Percentiles rank a stretch among this genome's conserved stretches.
Conservation (phyloP, 2,888 invertebrate genomes). For the Macaria notata region DNA sequence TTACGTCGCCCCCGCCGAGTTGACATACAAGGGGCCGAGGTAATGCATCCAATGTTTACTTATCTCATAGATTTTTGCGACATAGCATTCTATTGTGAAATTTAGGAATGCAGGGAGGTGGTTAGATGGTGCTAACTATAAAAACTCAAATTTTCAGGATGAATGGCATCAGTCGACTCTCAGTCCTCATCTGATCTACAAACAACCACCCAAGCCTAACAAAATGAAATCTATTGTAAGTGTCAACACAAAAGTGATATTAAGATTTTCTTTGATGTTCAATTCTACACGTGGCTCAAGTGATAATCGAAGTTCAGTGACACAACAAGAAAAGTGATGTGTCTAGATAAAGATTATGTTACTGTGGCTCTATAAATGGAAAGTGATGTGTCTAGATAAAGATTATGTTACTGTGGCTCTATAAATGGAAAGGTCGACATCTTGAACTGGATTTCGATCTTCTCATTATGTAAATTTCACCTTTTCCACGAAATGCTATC, state of each 20-base stretch:
- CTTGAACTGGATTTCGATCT: conserved; percentile 26
- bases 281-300: conserved; percentile 19
- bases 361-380: conserved; percentile 17
- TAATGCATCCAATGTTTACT: conserved; percentile 77
- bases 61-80: conserved; percentile 77
- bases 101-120: conserved; percentile 65
- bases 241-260: conserved; percentile 38
- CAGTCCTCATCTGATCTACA: conserved; percentile 52
- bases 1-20: conserved; percentile 64
- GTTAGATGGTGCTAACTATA: conserved; percentile 64
- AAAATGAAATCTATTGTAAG: conserved; percentile 79
- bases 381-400: conserved; percentile 17
- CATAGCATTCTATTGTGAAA: conserved; percentile 70
- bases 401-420: conserved; percentile 19
- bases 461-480: conserved; percentile 34
- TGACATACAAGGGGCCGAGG: conserved; percentile 70
- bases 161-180: conserved; percentile 63
- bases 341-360: conserved; percentile 18
- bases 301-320: conserved; percentile 39
- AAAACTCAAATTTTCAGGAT: conserved; percentile 71
- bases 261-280: conserved; percentile 4
- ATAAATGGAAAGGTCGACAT: conserved; percentile 17
- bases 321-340: conserved; percentile 14
- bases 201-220: conserved; percentile 48
- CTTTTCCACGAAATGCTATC: conserved; percentile 1